These are phyloP conservation scores for Polydesmus complanatus DNA, from an alignment of 2,888 invertebrate genomes.

Conservation along the genomic window DNA sequence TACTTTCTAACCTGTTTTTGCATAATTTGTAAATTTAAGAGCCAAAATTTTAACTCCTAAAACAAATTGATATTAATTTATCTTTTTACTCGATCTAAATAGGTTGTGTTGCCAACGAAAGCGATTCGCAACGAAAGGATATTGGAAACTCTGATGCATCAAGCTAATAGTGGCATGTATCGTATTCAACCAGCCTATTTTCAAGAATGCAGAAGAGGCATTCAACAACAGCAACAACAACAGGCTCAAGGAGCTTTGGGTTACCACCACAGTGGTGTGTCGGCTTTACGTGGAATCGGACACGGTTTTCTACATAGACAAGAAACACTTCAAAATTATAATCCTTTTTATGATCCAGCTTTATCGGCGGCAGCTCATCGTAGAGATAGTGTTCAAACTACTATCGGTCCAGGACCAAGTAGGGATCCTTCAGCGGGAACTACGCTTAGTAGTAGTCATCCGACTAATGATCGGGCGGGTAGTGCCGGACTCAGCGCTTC, in stretches of 20 bases:
- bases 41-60: too few species aligned
- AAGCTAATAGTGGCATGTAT: conserved; percentile 85
- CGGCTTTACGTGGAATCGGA: not conserved
- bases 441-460: not conserved
- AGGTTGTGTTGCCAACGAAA: conserved; percentile 79
- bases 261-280: conserved; percentile 60
- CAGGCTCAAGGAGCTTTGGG: conserved; percentile 46
- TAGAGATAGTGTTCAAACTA: conserved; percentile 9
- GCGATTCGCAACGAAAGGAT: conserved; percentile 84
- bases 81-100: too few species aligned
- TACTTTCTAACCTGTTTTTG: too few species aligned
- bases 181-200: conserved; percentile 75
- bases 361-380: not conserved
- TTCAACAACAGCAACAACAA: conserved; percentile 52
- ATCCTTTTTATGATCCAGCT: conserved; percentile 1
- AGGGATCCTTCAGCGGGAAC: conserved; percentile 8
- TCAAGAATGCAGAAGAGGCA: conserved; percentile 70
- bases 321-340: conserved; percentile 12
- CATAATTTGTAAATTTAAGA: too few species aligned
- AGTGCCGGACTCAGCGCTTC: not conserved
- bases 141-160: conserved; percentile 80
- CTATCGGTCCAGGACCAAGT: conserved; percentile 8
- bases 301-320: conserved; percentile 12
- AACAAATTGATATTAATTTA: too few species aligned
- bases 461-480: not conserved